Evolutionary conservation across 2,797 vertebrate genomes (phyloP), one percentile per base, ranked within the genome.

Genomic region (Staurois parvus): DNA sequence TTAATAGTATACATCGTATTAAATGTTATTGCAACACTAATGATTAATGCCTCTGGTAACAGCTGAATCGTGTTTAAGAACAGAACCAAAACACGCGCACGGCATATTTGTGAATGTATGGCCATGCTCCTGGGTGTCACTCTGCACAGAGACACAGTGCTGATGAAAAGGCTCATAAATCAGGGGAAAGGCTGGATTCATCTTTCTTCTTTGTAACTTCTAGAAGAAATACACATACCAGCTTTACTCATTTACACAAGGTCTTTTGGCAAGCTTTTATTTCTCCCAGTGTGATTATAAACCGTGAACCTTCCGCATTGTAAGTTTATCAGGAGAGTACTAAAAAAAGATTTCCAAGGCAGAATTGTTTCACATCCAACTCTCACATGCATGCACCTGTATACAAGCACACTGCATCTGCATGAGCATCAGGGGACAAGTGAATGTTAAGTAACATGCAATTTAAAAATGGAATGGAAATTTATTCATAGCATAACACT

Each of bases 201-300:
- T 80, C 77, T 80, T 56, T 66, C 84, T 75, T 85, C 77, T 67
- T 68, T 85, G 40, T 64, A 80, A 52, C 62, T 75, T 80, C 77
- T 52, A 68, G 29, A 67, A 85, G 77, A 85, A 85, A 85, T 80
- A 80, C 70, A 68, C 72, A 72, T 67, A 75, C 70, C 62, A 75
- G 84, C 29, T 80, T 80, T 85, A 52, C 77, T 42, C 88, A 66
- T 17, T 56, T 81, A 26, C 13, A 45, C 84, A 85, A 87, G 76
- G 73, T 56, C 17, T 83, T 81, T 72, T 37, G 67, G 48, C 88
- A 76, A 34, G 66, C 42, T 87, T 69, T 79, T 30, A 72, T 86
- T 86, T 84, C 72, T 85, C 84, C 84, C 84, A 80, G 70, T 80
- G 62, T 80, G 84, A 85, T 74, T 80, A 68, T 85, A 85, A 85